Percentiles rank a stretch among this genome's conserved stretches.
Conservation (phyloP, 2,888 invertebrate genomes). For the Sphinx pinastri region DNA sequence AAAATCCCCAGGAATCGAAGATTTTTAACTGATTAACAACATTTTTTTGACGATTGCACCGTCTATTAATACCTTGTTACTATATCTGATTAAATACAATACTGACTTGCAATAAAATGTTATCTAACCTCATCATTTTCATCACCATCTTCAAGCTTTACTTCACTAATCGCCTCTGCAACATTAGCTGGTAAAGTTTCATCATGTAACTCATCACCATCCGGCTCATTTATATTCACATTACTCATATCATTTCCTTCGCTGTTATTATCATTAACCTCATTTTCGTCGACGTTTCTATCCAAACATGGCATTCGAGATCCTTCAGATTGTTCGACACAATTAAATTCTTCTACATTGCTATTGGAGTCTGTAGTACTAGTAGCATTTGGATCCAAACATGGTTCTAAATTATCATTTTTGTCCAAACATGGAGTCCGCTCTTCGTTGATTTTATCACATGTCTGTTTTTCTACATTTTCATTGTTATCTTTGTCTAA, state of each 20-base stretch:
- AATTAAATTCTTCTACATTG: background rate
- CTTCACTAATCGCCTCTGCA: conserved; percentile 11
- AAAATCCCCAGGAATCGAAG: too few species aligned
- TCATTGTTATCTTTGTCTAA: conserved; percentile 5
- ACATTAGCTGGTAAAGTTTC: background rate
- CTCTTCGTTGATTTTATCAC: conserved; percentile 27
- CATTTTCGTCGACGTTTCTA: conserved; percentile 22
- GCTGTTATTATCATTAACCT: conserved; percentile 13
- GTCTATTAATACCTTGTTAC: too few species aligned
- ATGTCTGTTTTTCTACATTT: background rate
- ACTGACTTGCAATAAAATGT: background rate
- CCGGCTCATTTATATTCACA: conserved; percentile 13
- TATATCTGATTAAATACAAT: too few species aligned
- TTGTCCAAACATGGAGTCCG: conserved; percentile 20
- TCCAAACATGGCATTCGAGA: conserved; percentile 13
- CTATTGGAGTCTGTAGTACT: background rate
- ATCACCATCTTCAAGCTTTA: conserved; percentile 28
- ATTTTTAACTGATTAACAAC: too few species aligned
- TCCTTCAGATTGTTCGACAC: conserved; percentile 1
- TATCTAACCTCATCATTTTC: conserved; percentile 32
- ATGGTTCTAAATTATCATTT: background rate
- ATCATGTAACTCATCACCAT: conserved; percentile 4
- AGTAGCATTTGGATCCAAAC: too few species aligned
- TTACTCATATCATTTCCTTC: conserved; percentile 14
- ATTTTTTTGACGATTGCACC: too few species aligned